Percentiles rank a stretch among this genome's conserved stretches.
phyloP scores from a whole-genome alignment of 1,140 invertebrate species.

The Heterodera carotae region DNA sequence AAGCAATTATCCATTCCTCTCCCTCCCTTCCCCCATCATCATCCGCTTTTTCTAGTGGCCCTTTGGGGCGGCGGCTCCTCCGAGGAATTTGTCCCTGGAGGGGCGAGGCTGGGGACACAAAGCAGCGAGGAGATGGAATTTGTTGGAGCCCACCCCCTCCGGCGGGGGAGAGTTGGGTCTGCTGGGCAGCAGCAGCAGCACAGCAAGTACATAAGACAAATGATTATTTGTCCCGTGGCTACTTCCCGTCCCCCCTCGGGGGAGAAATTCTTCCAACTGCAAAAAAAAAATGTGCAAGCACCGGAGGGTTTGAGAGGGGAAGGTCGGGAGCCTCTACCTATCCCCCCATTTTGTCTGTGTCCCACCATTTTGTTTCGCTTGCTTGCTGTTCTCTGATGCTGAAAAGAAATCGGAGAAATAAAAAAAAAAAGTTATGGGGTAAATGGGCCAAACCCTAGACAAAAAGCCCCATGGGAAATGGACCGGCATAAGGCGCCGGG shows the following conservation, averaged over 20 bases:
- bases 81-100: too few relatives aligned
- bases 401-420: not conserved
- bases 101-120: too few relatives aligned
- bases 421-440: not conserved
- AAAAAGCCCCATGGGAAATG: conserved; percentile 2
- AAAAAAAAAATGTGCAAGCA: not conserved
- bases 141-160: too few relatives aligned
- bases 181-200: not conserved
- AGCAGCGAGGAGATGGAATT: too few relatives aligned
- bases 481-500: not conserved
- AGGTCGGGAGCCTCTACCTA: not conserved
- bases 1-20: too few relatives aligned
- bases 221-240: not conserved
- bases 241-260: not conserved
- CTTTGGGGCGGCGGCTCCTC: too few relatives aligned
- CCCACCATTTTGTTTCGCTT: not conserved
- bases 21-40: too few relatives aligned
- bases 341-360: not conserved
- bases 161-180: too few relatives aligned
- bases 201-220: not conserved
- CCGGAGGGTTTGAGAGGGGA: too few relatives aligned
- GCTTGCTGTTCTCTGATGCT: too few relatives aligned
- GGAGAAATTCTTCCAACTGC: not conserved
- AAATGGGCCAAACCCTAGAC: not conserved
- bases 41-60: too few relatives aligned